Evolutionary conservation across 2,888 invertebrate genomes (phyloP).

Genomic region (Megamerina dolium): DNA sequence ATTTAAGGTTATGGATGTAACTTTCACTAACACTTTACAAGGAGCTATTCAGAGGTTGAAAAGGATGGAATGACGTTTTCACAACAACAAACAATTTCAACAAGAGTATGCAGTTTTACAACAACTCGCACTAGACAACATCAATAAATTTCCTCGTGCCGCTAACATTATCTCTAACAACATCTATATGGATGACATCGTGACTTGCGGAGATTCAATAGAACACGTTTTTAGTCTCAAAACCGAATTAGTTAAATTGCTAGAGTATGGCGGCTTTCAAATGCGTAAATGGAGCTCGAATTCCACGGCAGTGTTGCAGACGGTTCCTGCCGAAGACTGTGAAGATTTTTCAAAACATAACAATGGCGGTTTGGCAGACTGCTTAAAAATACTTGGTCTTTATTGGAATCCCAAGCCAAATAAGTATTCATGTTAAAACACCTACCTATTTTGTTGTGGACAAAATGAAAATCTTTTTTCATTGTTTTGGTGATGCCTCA

Average conservation of each 20-base stretch:
- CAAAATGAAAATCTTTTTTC: neutral
- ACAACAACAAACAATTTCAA: neutral
- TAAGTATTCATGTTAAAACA: conserved; percentile 1
- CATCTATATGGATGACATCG: conserved; percentile 3
- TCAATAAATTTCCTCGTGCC: neutral
- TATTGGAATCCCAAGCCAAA: conserved; percentile 2
- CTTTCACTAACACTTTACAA: neutral
- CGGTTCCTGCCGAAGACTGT: neutral
- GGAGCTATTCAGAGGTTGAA: neutral
- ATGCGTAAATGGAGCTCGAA: too few relatives aligned
- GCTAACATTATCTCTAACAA: neutral
- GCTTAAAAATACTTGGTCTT: conserved; percentile 1
- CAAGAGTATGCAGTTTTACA: neutral
- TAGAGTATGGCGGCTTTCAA: neutral
- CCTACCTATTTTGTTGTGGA: neutral
- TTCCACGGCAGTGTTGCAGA: neutral
- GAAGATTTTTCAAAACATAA: neutral
- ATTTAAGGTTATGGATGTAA: conserved; percentile 6
- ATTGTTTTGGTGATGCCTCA: neutral
- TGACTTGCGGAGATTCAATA: neutral
- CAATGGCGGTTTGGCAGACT: neutral
- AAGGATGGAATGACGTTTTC: neutral
- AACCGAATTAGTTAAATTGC: too few relatives aligned
- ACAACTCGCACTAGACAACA: neutral
- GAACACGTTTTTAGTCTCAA: neutral